phyloP scores from a whole-genome alignment of 2,797 vertebrate genomes.

The Babyrousa celebensis region DNA sequence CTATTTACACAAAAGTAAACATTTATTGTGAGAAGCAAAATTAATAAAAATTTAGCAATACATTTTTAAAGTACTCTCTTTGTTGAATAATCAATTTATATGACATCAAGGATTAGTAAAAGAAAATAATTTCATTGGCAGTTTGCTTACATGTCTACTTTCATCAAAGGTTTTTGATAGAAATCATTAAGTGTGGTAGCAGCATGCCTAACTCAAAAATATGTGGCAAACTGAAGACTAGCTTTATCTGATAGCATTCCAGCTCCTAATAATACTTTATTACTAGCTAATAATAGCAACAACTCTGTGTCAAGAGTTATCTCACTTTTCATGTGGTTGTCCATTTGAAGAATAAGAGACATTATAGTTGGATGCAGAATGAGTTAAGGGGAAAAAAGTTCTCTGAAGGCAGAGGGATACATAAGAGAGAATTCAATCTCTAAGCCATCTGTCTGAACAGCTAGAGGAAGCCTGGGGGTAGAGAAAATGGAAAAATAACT shows the following conservation, averaged over 20 bases:
- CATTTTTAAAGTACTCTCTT: neutral
- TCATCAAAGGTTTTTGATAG: neutral
- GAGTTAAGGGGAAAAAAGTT: constrained; percentile 4
- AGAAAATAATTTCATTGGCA: neutral
- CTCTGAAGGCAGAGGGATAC: neutral
- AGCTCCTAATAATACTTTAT: neutral
- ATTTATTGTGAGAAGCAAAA: constrained; percentile 14
- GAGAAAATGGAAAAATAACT: constrained; percentile 21
- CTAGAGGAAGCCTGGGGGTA: neutral
- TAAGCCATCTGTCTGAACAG: constrained; percentile 75
- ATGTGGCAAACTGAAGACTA: neutral
- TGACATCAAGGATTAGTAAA: constrained; percentile 23
- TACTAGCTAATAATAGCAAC: neutral
- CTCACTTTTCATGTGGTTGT: neutral
- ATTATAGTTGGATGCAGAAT: neutral
- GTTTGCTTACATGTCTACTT: neutral
- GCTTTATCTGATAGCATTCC: neutral
- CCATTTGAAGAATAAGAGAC: constrained; percentile 9
- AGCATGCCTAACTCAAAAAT: constrained; percentile 5
- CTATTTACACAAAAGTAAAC: neutral
- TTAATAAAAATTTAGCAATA: constrained; percentile 8
- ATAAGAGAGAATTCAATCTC: constrained; percentile 13
- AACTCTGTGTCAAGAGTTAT: neutral
- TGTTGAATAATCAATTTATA: constrained; percentile 4
- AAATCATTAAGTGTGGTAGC: neutral